phyloP scores from a whole-genome alignment of 2,797 vertebrate genomes.

The Smutsia temminckii region DNA sequence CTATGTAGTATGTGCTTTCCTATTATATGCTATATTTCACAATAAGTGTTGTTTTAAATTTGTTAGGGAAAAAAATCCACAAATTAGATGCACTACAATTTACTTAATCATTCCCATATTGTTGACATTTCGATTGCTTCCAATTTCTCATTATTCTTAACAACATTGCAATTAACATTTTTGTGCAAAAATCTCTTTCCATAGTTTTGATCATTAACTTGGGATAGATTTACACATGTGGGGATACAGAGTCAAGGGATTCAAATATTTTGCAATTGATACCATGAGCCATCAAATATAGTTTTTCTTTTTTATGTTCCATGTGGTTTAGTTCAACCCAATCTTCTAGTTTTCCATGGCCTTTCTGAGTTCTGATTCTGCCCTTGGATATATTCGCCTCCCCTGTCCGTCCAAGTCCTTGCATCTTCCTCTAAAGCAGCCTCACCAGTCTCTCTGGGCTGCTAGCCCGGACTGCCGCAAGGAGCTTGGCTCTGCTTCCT shows the following conservation, averaged over 20 bases:
- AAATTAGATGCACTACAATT: background rate
- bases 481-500: background rate
- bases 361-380: background rate
- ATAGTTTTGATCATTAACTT: background rate
- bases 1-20: background rate
- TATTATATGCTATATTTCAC: background rate
- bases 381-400: background rate
- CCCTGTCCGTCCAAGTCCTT: background rate
- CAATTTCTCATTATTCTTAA: slow-evolving; percentile 19
- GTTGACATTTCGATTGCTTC: background rate
- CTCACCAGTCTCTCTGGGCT: background rate
- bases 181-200: background rate
- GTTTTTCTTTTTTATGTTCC: background rate
- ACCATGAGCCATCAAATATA: background rate
- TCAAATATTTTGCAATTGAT: background rate
- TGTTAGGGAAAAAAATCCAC: background rate
- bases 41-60: background rate
- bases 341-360: background rate
- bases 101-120: slow-evolving; percentile 14
- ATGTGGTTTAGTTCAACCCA: background rate
- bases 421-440: background rate
- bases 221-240: background rate
- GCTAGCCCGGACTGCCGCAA: background rate
- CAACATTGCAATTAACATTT: background rate
- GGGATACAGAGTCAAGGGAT: background rate